Evolutionary conservation across 1,140 invertebrate species (phyloP), one percentile per base, ranked within the genome.

Genomic region (Harlomillsia oculata): DNA sequence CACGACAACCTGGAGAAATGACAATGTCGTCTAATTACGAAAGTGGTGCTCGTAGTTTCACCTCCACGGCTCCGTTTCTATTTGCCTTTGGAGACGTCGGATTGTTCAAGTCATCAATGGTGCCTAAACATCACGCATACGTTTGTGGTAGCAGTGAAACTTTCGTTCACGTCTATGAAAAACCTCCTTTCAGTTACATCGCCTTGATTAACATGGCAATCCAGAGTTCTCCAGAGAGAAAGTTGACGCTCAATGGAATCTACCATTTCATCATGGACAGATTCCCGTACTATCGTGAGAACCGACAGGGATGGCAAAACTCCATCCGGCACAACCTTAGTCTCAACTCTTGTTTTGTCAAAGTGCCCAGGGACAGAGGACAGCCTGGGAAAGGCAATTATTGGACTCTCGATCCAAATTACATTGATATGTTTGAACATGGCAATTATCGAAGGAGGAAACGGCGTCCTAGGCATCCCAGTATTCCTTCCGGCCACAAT

Each of bases 391-490:
- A 97, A 72, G 94, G 95, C 2, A 93, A 88, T 67, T 98, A 95
- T 71, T 98, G 95, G 95, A 94, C 91, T 0, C 73, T 97, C 26
- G 92, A 97, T 69, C 93, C 92, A 0, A 90, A 95, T 68, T 91
- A 83, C 49, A 87, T 92, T 67, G 95, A 97, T 70, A 97, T 98
- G 93, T 98, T 98, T 72, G 94, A 98, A 67, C 93, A 97, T 67
- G 94, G 94, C 0, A 93, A 89, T 14, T 97, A 93, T 69, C 74
- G 96, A 56, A 77, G 93, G 13, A 79, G 92, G 9, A 79, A 84
- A 52, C 72, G 87, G 87, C 70, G 75, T 37, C 81, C 81, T 0
- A 85, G 80, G 64, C 72, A 78, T 16, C 16, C 34, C 1, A 25
- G 25, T 26, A 51, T 37, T 26, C n/a, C n/a, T n/a, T n/a, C n/a